Evolutionary conservation across 1,140 invertebrate genomes (phyloP).

Genomic region (Phortica variegata): DNA sequence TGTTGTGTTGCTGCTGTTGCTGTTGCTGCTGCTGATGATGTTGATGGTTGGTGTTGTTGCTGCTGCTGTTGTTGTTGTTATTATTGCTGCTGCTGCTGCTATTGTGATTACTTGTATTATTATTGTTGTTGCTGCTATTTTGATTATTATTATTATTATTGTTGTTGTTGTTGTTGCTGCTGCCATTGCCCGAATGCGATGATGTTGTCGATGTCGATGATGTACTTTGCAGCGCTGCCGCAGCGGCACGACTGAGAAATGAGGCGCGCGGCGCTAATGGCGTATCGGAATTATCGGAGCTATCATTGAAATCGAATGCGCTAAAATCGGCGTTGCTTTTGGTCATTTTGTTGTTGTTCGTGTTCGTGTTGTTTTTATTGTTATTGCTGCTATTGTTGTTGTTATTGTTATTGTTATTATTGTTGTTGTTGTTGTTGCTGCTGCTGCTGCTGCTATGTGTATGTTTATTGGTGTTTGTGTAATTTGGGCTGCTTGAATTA

Average conservation of each 20-base stretch:
- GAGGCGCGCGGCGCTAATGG: slow-evolving; percentile 45
- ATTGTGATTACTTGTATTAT: slow-evolving; percentile 1
- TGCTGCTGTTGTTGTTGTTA: slow-evolving; percentile 19
- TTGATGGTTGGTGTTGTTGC: not conserved
- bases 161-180: slow-evolving; percentile 27
- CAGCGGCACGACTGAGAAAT: slow-evolving; percentile 43
- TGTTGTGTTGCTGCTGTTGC: slow-evolving; percentile 15
- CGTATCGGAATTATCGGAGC: slow-evolving; percentile 54
- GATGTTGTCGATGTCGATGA: slow-evolving; percentile 21
- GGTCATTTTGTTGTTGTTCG: slow-evolving; percentile 14
- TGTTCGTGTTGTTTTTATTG: slow-evolving; percentile 18
- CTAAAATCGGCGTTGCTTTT: slow-evolving; percentile 42
- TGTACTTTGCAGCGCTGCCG: slow-evolving; percentile 30
- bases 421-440: slow-evolving; percentile 1
- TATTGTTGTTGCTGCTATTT: slow-evolving; percentile 9
- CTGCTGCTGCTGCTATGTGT: not conserved
- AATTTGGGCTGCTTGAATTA: slow-evolving; percentile 14
- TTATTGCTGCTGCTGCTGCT: slow-evolving; percentile 12
- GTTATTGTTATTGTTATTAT: slow-evolving; percentile 5
- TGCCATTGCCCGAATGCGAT: slow-evolving; percentile 13
- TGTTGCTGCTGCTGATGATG: slow-evolving; percentile 17
- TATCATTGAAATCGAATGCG: slow-evolving; percentile 54
- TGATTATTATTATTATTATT: slow-evolving; percentile 21
- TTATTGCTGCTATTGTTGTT: slow-evolving; percentile 18
- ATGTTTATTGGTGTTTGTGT: slow-evolving; percentile 7